phyloP scores from a whole-genome alignment of 2,113 vertebrate genomes.

The Anolis carolinensis region DNA sequence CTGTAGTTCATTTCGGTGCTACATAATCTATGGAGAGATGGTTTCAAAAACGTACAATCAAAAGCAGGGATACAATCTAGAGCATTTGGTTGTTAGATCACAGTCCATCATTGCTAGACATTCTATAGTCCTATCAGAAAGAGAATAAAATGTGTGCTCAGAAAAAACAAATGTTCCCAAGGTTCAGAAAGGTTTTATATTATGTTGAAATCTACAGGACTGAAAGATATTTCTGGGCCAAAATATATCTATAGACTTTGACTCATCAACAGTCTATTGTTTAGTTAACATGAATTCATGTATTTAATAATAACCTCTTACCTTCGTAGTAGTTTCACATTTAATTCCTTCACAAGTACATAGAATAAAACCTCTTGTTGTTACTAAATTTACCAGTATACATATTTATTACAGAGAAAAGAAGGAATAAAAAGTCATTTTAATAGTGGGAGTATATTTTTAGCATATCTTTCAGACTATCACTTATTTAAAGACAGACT shows the following conservation, averaged over 20 bases:
- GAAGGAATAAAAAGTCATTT: no score
- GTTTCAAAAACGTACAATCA: background rate
- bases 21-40: background rate
- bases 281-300: background rate
- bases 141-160: background rate
- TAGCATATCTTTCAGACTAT: background rate
- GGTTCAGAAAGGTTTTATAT: background rate
- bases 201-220: background rate
- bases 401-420: background rate
- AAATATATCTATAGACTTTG: background rate
- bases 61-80: background rate
- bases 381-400: background rate
- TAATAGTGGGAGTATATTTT: background rate
- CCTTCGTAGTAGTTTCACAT: background rate
- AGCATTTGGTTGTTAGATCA: background rate
- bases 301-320: slow-evolving; percentile 1
- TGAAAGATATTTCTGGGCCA: background rate
- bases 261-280: background rate
- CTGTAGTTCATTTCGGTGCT: background rate
- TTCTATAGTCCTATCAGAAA: background rate
- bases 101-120: background rate
- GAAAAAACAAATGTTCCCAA: background rate
- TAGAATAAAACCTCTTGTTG: background rate
- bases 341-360: background rate
- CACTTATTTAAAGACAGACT: background rate